These are phyloP conservation scores for Chesias legatella DNA, from an alignment of 2,888 invertebrate species.

Conservation along the genomic window DNA sequence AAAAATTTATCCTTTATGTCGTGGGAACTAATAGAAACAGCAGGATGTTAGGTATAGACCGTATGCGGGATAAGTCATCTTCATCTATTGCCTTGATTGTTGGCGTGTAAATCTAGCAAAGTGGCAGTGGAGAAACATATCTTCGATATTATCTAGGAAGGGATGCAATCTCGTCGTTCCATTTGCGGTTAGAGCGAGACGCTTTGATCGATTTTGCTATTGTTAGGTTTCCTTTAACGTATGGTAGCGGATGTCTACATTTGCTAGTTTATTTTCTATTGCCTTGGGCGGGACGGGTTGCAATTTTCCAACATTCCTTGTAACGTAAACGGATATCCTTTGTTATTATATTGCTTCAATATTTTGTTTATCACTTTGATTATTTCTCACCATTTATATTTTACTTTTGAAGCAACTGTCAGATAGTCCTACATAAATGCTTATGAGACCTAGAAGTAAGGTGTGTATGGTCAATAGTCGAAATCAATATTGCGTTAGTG, in stretches of 20 bases:
- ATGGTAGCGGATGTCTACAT: conserved; percentile 15
- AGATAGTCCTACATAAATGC: no score
- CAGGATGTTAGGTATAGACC: no score
- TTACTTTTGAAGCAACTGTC: no score
- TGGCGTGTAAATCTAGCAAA: not conserved
- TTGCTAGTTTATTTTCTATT: conserved; percentile 14
- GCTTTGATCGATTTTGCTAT: conserved; percentile 28
- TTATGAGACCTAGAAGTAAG: no score
- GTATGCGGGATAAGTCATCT: no score
- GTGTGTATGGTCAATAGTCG: no score
- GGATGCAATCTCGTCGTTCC: conserved; percentile 30
- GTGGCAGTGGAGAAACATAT: conserved; percentile 2
- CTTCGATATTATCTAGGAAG: conserved; percentile 18
- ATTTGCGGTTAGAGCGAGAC: conserved; percentile 23
- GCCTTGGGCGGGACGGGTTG: conserved; percentile 1
- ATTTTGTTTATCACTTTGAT: no score
- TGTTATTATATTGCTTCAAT: not conserved
- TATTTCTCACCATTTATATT: no score
- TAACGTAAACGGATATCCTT: not conserved
- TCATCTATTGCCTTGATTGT: no score
- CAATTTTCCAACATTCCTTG: conserved; percentile 3
- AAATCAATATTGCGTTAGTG: no score
- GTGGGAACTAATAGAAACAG: no score
- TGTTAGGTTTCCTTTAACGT: conserved; percentile 21
- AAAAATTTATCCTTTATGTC: no score